A percentile compares a stretch with the other conserved stretches of the same genome.
Evolutionary conservation across 1,140 invertebrate species (phyloP).

Genomic region (Conus betulinus): DNA sequence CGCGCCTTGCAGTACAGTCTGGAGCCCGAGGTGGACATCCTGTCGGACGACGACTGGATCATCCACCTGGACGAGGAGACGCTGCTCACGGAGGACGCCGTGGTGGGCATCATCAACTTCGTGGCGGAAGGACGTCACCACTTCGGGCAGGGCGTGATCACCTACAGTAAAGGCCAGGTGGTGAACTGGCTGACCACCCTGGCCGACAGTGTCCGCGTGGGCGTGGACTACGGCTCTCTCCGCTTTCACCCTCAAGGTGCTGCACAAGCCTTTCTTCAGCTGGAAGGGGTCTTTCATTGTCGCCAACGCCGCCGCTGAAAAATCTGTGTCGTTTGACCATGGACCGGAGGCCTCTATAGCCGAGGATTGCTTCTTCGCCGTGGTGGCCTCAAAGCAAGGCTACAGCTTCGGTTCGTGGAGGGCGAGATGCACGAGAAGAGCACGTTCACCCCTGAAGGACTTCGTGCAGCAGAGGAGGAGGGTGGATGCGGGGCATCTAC

Average conservation of each 20-base stretch:
- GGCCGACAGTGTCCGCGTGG: slow-evolving; percentile 96
- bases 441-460: slow-evolving; percentile 93
- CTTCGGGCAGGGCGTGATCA: slow-evolving; percentile 98
- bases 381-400: slow-evolving; percentile 83
- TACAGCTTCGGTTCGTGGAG: slow-evolving; percentile 77
- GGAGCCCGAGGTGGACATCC: slow-evolving; percentile 90
- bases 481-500: slow-evolving; percentile 97
- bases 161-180: slow-evolving; percentile 96
- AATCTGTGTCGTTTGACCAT: slow-evolving; percentile 94
- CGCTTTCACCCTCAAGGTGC: slow-evolving; percentile 93
- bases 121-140: slow-evolving; percentile 97
- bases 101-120: slow-evolving; percentile 95
- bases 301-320: slow-evolving; percentile 89
- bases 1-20: slow-evolving; percentile 96
- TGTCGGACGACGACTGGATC: slow-evolving; percentile 95
- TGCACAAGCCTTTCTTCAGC: slow-evolving; percentile 96
- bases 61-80: slow-evolving; percentile 99
- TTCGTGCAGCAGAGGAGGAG: slow-evolving; percentile 96
- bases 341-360: slow-evolving; percentile 97
- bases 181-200: slow-evolving; percentile 98
- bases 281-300: slow-evolving; percentile 85
- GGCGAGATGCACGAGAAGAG: slow-evolving; percentile 98
- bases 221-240: slow-evolving; percentile 93
- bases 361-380: slow-evolving; percentile 97
- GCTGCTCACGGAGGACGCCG: slow-evolving; percentile 92